phyloP scores from a whole-genome alignment of 2,797 vertebrate genomes.

The Myotis planiceps region DNA sequence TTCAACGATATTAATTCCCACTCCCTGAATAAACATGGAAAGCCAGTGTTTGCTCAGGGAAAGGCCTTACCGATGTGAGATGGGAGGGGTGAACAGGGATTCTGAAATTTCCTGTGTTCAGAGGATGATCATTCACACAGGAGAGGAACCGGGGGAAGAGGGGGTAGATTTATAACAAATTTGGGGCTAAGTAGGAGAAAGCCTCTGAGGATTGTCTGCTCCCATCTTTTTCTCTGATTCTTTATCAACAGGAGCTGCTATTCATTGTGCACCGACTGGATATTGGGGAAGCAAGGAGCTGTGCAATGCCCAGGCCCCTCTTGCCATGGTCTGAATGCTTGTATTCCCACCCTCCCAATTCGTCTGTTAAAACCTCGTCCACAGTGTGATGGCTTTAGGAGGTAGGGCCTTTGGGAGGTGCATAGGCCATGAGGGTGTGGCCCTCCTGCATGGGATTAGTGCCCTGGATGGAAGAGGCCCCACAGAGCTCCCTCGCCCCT shows the following conservation, averaged over 20 bases:
- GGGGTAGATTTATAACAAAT: not conserved
- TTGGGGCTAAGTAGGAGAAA: too few relatives aligned
- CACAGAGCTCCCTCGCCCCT: not conserved
- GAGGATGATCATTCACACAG: not conserved
- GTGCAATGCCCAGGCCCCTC: too few relatives aligned
- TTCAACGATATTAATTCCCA: constrained; percentile 27
- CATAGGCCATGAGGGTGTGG: not conserved
- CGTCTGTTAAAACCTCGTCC: not conserved
- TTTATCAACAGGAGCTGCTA: not conserved
- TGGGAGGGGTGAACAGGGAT: not conserved
- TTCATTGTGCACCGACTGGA: not conserved
- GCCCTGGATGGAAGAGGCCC: not conserved
- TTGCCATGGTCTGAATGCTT: not conserved
- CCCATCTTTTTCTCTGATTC: not conserved
- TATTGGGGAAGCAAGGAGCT: not conserved
- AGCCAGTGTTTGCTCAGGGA: not conserved
- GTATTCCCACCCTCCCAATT: too few relatives aligned
- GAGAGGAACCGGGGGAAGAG: not conserved
- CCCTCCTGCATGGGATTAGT: not conserved
- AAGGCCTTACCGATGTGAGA: not conserved
- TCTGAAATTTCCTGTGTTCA: not conserved
- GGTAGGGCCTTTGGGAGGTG: not conserved
- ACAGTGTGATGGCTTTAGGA: not conserved
- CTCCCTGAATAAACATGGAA: not conserved
- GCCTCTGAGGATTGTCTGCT: not conserved